These are phyloP conservation scores for Planococcus citri DNA, from an alignment of 1,140 invertebrate species.

Conservation along the genomic window DNA sequence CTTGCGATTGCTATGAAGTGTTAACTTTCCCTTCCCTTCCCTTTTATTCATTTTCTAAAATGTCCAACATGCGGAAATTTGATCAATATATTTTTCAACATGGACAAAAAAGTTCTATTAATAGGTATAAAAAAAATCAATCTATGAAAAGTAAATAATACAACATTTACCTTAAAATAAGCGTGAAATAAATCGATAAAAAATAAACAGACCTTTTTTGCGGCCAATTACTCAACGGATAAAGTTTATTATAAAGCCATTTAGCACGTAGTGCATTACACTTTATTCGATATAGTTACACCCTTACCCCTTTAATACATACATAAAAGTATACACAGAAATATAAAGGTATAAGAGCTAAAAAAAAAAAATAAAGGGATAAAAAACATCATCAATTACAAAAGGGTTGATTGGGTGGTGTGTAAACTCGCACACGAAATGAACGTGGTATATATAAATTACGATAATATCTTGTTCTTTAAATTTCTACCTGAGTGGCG, in stretches of 20 bases:
- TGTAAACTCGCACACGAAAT: background rate
- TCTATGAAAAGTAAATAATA: background rate
- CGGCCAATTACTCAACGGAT: background rate
- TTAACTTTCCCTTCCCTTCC: too few relatives aligned
- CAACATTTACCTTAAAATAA: background rate
- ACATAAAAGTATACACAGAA: background rate
- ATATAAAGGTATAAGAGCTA: background rate
- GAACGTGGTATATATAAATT: background rate
- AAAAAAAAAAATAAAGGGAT: background rate
- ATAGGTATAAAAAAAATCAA: too few relatives aligned
- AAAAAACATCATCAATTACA: background rate
- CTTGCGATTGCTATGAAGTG: too few relatives aligned
- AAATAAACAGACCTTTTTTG: background rate
- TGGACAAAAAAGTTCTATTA: too few relatives aligned
- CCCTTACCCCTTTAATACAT: background rate
- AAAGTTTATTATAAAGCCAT: slow-evolving; percentile 8
- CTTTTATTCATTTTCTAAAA: too few relatives aligned
- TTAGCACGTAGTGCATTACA: background rate
- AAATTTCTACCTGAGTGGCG: background rate
- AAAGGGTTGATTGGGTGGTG: slow-evolving; percentile 4
- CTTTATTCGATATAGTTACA: too few relatives aligned
- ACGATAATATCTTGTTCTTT: background rate
- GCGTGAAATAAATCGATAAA: background rate
- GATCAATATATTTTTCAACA: too few relatives aligned
- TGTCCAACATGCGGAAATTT: too few relatives aligned